These are phyloP conservation scores for Stichodactyla helianthus DNA, from an alignment of 64 coral and sea anemone species.

Conservation along the genomic window DNA sequence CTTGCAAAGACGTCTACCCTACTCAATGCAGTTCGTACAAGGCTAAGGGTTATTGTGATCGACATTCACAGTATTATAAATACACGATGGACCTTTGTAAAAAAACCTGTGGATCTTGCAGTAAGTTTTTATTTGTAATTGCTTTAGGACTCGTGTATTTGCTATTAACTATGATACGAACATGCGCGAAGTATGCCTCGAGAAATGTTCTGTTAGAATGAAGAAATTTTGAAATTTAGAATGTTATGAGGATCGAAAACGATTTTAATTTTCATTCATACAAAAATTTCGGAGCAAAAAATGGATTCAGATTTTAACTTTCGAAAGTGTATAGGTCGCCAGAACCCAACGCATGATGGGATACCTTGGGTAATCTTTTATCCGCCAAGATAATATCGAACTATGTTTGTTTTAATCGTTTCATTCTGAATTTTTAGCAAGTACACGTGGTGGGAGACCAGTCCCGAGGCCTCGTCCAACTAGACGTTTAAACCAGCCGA, in stretches of 20 bases:
- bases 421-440: not conserved
- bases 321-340: no score
- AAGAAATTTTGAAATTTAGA: no score
- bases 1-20: not conserved
- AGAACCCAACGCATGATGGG: no score
- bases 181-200: not conserved
- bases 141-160: not conserved
- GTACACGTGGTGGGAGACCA: not conserved
- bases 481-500: not conserved
- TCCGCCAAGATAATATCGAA: not conserved
- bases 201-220: no score
- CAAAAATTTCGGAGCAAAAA: no score
- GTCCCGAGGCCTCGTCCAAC: not conserved
- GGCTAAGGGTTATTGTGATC: constrained; percentile 2
- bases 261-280: no score
- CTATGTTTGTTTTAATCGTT: no score
- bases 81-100: constrained; percentile 8
- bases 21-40: not conserved
- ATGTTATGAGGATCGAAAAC: no score
- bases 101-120: constrained; percentile 16
- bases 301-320: no score
- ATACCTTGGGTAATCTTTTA: not conserved
- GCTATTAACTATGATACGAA: not conserved
- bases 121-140: not conserved
- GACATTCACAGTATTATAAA: constrained; percentile 18